Base-by-base conservation (phyloP, 2,797 vertebrate species). In the Trachops cirrhosus region DNA sequence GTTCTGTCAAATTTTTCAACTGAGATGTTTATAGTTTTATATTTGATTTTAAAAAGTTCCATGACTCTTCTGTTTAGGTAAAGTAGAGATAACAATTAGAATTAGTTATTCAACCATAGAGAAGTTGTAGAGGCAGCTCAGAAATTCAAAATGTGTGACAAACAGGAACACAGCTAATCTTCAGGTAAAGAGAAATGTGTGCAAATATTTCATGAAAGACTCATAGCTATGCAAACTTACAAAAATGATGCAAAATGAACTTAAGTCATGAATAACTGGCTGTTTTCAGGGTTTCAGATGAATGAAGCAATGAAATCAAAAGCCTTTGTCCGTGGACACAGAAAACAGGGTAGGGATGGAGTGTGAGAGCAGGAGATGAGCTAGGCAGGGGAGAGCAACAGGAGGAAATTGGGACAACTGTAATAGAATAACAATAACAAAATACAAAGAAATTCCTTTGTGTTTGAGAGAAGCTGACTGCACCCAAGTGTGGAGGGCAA, bases 71-170 rank as follows among this genome's bases (percentile, higher is more conserved):
- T 82, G 26, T 86, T 59, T 54, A 82, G 41, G 71, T 18, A 85
- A 82, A 85, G 9, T 46, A 64, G 6, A 89, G 86, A 67, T 64
- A 84, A 93, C 50, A 80, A 74, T 50, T 70, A 41, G 14, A 92
- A 71, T 96, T 92, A 86, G n/a, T 41, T 93, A 93, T 88, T 91
- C 52, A 80, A 6, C 18, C 22, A 70, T 34, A 44, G n/a, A 37
- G 29, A 73, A 80, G 29, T 16, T 62, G 16, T 48, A 82, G 6
- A 59, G 26, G 44, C 29, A 75, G 32, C 3, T 80, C 11, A 80
- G 62, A 94, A 80, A 85, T 83, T 89, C 22, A 59, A 88, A 94
- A 93, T 44, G n/a, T 48, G 12, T 92, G 34, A 62, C 94, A 88
- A 94, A 85, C 10, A 73, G 70, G 16, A 96, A 90, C 41, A 88